phyloP scores from a whole-genome alignment of 1,140 invertebrate genomes.

The Psilanteris sp. region DNA sequence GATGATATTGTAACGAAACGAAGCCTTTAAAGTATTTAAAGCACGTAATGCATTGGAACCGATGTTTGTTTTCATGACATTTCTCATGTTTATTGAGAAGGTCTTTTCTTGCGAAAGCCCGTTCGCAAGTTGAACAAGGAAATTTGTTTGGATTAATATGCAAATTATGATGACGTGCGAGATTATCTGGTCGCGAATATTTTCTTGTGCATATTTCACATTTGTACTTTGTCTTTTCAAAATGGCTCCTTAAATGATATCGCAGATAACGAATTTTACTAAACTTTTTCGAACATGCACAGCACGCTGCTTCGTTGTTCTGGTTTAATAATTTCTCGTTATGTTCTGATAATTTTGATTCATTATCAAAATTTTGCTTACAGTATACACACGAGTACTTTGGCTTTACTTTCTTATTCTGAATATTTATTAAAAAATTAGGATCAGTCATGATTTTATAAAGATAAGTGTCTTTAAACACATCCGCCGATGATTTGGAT shows the following conservation, averaged over 20 bases:
- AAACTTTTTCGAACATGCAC: conserved; percentile 72
- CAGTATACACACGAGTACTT: conserved; percentile 68
- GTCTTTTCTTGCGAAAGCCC: conserved; percentile 73
- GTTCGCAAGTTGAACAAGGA: conserved; percentile 70
- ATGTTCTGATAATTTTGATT: conserved; percentile 64
- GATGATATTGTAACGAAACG: conserved; percentile 51
- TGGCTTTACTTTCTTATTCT: conserved; percentile 26
- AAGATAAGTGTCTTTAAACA: conserved; percentile 69
- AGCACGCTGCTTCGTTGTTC: conserved; percentile 66
- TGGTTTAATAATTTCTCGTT: conserved; percentile 65
- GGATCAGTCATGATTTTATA: conserved; percentile 76
- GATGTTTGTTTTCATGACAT: conserved; percentile 70
- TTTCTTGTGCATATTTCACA: conserved; percentile 73
- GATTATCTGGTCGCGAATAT: conserved; percentile 74
- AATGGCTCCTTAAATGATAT: conserved; percentile 72
- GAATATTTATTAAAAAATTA: conserved; percentile 65
- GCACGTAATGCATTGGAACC: conserved; percentile 69
- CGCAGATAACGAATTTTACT: conserved; percentile 71
- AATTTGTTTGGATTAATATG: conserved; percentile 76
- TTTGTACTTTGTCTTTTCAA: conserved; percentile 70
- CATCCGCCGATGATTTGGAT: not conserved
- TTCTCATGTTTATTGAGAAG: conserved; percentile 74
- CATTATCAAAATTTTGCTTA: conserved; percentile 66
- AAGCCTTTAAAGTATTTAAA: conserved; percentile 71
- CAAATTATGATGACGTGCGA: conserved; percentile 73